Conservation (phyloP, 1,140 invertebrate genomes). For the Diachasmimorpha longicaudata region DNA sequence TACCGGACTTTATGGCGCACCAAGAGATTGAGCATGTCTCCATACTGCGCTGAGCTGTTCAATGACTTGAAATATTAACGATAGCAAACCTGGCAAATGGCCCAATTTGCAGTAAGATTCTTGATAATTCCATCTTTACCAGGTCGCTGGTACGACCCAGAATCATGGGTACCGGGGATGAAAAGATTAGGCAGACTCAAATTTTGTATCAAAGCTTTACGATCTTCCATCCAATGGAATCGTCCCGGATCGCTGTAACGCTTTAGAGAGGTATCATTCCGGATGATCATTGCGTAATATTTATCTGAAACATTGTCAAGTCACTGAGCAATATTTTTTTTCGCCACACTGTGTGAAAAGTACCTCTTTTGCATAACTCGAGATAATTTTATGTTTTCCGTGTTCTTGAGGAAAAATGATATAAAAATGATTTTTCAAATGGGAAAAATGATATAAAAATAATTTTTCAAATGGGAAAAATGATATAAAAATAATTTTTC, state of each 20-base stretch:
- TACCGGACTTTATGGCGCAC: no score
- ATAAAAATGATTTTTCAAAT: no score
- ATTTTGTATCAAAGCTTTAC: background rate
- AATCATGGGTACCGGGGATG: constrained; percentile 16
- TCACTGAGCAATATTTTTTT: no score
- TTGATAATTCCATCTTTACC: background rate
- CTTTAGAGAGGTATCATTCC: background rate
- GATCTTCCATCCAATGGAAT: constrained; percentile 15
- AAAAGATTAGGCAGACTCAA: background rate
- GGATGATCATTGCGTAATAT: background rate
- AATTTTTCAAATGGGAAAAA: no score
- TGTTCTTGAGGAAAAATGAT: no score
- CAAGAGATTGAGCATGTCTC: no score
- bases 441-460: no score
- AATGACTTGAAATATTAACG: background rate
- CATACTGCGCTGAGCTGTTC: no score
- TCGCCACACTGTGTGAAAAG: background rate
- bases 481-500: no score
- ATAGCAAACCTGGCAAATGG: background rate
- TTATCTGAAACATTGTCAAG: background rate
- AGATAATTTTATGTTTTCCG: no score
- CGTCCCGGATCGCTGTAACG: background rate
- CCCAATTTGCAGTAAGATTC: background rate
- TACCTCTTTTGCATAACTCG: no score
- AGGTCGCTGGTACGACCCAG: background rate